Evolutionary conservation across 2,888 invertebrate species (phyloP).

Genomic region (Caenorhabditis sulstoni): DNA sequence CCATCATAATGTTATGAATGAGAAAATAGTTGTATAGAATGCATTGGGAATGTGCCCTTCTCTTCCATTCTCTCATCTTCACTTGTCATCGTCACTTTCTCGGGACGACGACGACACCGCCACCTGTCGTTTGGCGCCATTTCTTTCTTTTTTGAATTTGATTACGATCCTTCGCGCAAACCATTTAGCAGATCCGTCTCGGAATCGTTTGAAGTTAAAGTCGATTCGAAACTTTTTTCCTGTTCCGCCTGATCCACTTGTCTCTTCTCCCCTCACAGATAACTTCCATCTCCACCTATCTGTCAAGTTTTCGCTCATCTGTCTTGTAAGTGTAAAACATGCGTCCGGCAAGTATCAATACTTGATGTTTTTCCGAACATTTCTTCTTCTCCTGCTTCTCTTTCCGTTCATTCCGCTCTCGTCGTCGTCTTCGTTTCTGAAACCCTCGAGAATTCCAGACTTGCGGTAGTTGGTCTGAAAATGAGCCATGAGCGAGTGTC

Average conservation of each 20-base stretch:
- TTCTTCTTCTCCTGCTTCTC: slow-evolving; percentile 28
- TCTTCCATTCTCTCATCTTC: slow-evolving; percentile 17
- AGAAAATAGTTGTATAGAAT: slow-evolving; percentile 47
- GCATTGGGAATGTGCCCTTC: slow-evolving; percentile 44
- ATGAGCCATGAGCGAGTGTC: slow-evolving; percentile 62
- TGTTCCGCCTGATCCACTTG: background rate
- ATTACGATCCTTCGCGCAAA: slow-evolving; percentile 25
- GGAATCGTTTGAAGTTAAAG: background rate
- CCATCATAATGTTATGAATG: slow-evolving; percentile 47
- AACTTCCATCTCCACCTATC: slow-evolving; percentile 29
- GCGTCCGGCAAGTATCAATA: slow-evolving; percentile 38
- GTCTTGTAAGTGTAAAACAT: slow-evolving; percentile 53
- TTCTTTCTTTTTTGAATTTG: slow-evolving; percentile 46
- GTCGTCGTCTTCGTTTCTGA: no score
- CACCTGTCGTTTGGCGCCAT: slow-evolving; percentile 49
- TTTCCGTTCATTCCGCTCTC: slow-evolving; percentile 5
- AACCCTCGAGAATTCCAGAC: slow-evolving; percentile 20
- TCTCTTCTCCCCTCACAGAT: slow-evolving; percentile 4
- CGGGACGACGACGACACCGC: slow-evolving; percentile 11
- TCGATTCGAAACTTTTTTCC: background rate
- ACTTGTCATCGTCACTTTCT: slow-evolving; percentile 28
- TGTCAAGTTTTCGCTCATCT: slow-evolving; percentile 35
- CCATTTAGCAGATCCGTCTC: slow-evolving; percentile 1
- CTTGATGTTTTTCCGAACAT: slow-evolving; percentile 23
- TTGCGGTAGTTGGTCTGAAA: slow-evolving; percentile 26